These are phyloP conservation scores for Drosophila buzzatii DNA, from an alignment of 2,888 invertebrate genomes.

Conservation along the genomic window DNA sequence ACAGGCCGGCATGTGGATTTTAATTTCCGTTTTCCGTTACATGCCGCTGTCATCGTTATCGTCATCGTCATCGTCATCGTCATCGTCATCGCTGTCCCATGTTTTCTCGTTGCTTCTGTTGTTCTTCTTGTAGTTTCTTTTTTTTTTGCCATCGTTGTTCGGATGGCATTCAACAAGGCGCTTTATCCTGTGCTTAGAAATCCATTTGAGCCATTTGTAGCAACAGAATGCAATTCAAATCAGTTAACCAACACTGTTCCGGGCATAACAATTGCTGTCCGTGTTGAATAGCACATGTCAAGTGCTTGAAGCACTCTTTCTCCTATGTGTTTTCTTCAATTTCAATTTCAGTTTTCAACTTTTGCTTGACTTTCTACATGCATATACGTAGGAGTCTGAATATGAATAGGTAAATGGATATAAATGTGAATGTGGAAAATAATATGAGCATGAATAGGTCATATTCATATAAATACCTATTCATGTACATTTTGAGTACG, in stretches of 20 bases:
- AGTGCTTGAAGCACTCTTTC: not conserved
- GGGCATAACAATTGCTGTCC: conserved; percentile 6
- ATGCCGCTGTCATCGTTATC: conserved; percentile 62
- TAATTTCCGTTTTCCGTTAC: conserved; percentile 73
- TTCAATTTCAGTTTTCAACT: not conserved
- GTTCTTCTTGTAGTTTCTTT: conserved; percentile 1
- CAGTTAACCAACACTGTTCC: conserved; percentile 10
- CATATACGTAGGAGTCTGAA: not conserved
- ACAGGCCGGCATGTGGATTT: conserved; percentile 56
- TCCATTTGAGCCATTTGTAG: conserved; percentile 1
- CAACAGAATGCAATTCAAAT: conserved; percentile 3
- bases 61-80: conserved; percentile 46
- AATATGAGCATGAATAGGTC: too few relatives aligned
- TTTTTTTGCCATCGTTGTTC: not conserved
- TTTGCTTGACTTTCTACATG: not conserved
- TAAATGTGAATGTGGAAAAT: not conserved
- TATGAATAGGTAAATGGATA: not conserved
- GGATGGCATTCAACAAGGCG: conserved; percentile 11
- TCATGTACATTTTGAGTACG: too few relatives aligned
- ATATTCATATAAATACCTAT: too few relatives aligned
- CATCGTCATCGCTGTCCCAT: conserved; percentile 8
- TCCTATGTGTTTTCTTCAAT: conserved; percentile 4
- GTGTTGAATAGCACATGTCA: conserved; percentile 5
- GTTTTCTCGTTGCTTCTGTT: not conserved
- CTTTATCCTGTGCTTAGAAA: conserved; percentile 6